A percentile compares a stretch with the other conserved stretches of the same genome.
Conservation (phyloP, 2,797 vertebrate genomes). For the Fistularia commersonii region DNA sequence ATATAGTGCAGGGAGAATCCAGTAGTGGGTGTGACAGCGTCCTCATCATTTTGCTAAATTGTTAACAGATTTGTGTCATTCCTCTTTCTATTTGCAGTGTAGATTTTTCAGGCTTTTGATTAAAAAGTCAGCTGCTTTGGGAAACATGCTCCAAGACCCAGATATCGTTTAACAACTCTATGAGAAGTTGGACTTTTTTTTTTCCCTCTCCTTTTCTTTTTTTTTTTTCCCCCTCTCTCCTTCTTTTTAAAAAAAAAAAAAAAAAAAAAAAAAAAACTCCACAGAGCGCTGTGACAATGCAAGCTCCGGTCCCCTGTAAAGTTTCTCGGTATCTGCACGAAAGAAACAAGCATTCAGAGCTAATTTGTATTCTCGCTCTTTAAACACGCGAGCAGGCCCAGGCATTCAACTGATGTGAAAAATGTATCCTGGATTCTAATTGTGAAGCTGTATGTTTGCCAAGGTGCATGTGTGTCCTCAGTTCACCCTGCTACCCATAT, state of each 20-base stretch:
- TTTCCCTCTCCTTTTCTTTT: no score
- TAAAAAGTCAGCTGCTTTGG: slow-evolving; percentile 12
- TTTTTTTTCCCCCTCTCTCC: neutral
- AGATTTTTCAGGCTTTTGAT: slow-evolving; percentile 24
- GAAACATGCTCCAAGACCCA: neutral
- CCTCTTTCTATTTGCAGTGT: slow-evolving; percentile 18
- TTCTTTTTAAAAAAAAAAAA: neutral
- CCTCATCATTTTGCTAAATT: slow-evolving; percentile 41
- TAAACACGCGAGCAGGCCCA: slow-evolving; percentile 59
- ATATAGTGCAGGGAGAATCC: slow-evolving; percentile 5
- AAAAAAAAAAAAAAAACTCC: neutral
- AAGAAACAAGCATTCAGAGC: slow-evolving; percentile 27
- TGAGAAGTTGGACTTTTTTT: no score
- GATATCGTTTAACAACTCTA: slow-evolving; percentile 4
- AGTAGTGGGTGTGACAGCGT: slow-evolving; percentile 31
- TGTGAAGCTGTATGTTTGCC: slow-evolving; percentile 78
- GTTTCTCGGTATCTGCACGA: slow-evolving; percentile 20
- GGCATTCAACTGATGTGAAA: slow-evolving; percentile 76
- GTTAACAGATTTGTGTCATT: slow-evolving; percentile 27
- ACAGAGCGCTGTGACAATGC: neutral
- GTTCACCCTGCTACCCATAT: slow-evolving; percentile 79
- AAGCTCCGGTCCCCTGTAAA: slow-evolving; percentile 4
- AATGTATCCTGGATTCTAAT: slow-evolving; percentile 81
- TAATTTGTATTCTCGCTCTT: slow-evolving; percentile 42
- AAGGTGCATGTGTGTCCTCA: slow-evolving; percentile 79